Conservation (phyloP, 1,140 invertebrate genomes). For the Dreissena rostriformis region DNA sequence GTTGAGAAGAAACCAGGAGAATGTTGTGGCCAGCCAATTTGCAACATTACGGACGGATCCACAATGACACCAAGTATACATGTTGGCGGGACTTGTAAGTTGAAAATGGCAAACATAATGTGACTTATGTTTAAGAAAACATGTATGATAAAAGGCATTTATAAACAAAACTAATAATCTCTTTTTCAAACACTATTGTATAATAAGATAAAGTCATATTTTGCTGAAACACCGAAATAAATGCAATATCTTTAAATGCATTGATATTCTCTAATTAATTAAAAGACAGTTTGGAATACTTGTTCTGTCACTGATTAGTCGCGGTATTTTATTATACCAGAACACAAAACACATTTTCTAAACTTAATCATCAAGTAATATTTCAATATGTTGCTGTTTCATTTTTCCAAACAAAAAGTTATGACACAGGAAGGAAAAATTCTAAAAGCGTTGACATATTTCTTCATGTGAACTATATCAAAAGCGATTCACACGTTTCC, state of each 20-base stretch:
- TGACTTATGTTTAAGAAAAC: neutral
- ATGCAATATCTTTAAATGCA: neutral
- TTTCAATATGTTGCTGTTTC: conserved; percentile 16
- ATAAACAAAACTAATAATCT: neutral
- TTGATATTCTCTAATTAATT: no score
- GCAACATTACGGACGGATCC: conserved; percentile 48
- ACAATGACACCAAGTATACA: conserved; percentile 41
- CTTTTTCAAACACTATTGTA: neutral
- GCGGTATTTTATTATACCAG: neutral
- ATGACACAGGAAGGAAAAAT: conserved; percentile 36
- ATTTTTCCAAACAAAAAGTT: conserved; percentile 28
- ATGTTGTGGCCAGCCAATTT: conserved; percentile 63
- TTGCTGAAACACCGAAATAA: neutral
- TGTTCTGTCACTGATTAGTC: no score
- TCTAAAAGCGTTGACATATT: conserved; percentile 35
- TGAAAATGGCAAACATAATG: neutral
- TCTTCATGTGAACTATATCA: conserved; percentile 38
- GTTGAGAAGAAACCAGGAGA: conserved; percentile 58
- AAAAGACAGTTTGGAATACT: no score
- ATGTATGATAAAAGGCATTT: neutral
- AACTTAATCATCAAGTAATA: conserved; percentile 13
- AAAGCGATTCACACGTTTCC: neutral
- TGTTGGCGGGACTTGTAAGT: conserved; percentile 56
- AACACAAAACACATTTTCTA: neutral
- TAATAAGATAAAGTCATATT: no score